Evolutionary conservation across 2,113 vertebrate species (phyloP).

Genomic region (Cyanocitta stelleri): DNA sequence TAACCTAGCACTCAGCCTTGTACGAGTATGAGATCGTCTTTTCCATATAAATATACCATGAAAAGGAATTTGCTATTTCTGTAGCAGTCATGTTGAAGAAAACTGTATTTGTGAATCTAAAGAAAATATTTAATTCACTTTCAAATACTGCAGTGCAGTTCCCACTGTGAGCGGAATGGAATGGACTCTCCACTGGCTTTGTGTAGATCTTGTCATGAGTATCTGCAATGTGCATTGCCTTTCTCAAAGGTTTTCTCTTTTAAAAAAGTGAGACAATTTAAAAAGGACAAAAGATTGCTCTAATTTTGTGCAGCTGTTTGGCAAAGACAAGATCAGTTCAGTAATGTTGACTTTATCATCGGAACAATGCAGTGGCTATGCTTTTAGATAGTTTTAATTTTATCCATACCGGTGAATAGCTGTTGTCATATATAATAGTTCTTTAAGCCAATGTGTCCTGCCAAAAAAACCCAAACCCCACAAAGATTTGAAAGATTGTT

Average conservation of each 20-base stretch:
- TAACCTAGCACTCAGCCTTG: background rate
- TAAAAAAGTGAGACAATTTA: background rate
- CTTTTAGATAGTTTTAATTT: background rate
- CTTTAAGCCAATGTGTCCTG: background rate
- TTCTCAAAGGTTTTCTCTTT: background rate
- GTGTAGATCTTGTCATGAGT: background rate
- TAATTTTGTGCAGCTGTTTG: background rate
- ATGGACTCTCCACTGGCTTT: background rate
- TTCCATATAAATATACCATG: background rate
- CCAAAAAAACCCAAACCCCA: background rate
- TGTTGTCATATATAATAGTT: background rate
- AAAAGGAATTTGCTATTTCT: background rate
- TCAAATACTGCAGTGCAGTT: background rate
- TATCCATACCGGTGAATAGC: background rate
- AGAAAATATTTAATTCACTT: background rate
- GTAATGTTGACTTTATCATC: background rate
- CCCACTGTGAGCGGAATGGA: background rate
- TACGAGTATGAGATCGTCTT: background rate
- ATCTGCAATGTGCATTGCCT: background rate
- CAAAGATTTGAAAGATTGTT: background rate
- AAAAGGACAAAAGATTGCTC: background rate
- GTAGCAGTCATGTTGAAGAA: background rate
- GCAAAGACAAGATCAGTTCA: background rate
- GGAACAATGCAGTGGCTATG: background rate
- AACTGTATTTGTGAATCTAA: background rate